Evolutionary conservation across 1,140 invertebrate species (phyloP).

Genomic region (Trichomalopsis sarcophagae): DNA sequence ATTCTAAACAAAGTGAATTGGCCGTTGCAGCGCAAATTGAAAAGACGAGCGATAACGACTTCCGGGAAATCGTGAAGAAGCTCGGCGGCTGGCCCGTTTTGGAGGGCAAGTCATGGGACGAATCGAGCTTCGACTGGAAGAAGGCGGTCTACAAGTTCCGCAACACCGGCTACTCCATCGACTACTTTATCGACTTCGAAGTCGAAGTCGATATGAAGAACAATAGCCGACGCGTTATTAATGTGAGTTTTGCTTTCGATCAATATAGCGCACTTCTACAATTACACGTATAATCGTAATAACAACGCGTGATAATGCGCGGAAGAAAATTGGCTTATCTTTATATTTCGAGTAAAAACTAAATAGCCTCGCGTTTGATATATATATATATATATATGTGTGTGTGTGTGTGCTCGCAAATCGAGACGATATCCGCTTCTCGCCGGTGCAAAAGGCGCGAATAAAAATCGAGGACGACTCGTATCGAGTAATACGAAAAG

Average conservation of each 20-base stretch:
- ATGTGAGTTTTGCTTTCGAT: conserved; percentile 78
- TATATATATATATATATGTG: no score
- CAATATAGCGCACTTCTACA: no score
- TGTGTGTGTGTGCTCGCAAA: no score
- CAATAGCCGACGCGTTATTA: conserved; percentile 86
- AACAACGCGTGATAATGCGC: no score
- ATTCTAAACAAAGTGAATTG: neutral
- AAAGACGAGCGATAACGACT: conserved; percentile 24
- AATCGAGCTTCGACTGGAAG: conserved; percentile 84
- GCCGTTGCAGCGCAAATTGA: conserved; percentile 22
- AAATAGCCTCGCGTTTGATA: no score
- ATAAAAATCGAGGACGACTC: no score
- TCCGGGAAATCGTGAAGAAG: conserved; percentile 77
- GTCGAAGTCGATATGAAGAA: conserved; percentile 92
- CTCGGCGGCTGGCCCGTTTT: conserved; percentile 94
- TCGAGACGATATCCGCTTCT: no score
- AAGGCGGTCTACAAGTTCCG: conserved; percentile 87
- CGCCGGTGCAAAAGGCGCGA: no score
- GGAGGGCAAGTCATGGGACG: conserved; percentile 84
- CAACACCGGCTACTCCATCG: conserved; percentile 87
- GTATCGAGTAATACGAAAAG: neutral
- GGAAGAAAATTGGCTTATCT: no score
- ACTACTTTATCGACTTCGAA: conserved; percentile 92
- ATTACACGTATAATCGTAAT: no score
- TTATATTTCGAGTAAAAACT: no score